These are phyloP conservation scores for Microcebus jonahi DNA, from an alignment of 2,113 vertebrate species.

Conservation along the genomic window DNA sequence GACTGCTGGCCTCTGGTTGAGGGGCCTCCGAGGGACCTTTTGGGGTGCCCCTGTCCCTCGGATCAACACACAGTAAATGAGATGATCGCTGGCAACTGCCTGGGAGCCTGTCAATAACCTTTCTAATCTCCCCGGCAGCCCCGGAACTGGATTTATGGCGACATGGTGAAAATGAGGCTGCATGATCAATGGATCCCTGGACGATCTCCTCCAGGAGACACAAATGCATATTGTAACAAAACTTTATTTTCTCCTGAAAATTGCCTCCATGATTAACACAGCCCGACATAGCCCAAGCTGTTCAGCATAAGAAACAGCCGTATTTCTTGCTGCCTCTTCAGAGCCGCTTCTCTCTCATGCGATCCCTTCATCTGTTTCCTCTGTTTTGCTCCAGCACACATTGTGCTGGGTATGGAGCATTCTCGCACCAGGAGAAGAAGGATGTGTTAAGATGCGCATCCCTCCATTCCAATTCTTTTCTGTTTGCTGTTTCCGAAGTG, in stretches of 20 bases:
- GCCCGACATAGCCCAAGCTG: conserved; percentile 76
- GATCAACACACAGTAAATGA: conserved; percentile 58
- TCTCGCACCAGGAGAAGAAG: not conserved
- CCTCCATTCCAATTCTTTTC: not conserved
- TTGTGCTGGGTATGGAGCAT: not conserved
- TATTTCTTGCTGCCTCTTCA: conserved; percentile 24
- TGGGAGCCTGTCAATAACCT: conserved; percentile 60
- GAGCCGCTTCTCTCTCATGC: not conserved
- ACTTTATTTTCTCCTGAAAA: conserved; percentile 81
- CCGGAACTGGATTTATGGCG: conserved; percentile 77
- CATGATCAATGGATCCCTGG: conserved; percentile 59
- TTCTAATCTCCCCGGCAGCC: conserved; percentile 65
- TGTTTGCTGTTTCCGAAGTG: not conserved
- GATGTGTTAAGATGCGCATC: not conserved
- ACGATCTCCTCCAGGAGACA: conserved; percentile 73
- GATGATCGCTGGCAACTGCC: conserved; percentile 43
- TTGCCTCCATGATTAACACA: conserved; percentile 79
- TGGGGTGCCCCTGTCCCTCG: conserved; percentile 29
- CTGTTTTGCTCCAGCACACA: conserved; percentile 14
- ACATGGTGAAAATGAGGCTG: conserved; percentile 71
- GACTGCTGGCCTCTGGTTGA: not conserved
- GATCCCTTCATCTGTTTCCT: not conserved
- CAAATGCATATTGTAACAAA: conserved; percentile 64
- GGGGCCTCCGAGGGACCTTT: not conserved
- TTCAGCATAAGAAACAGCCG: conserved; percentile 68